Evolutionary conservation across 1,140 invertebrate genomes (phyloP).

Genomic region (Zaprionus taronus): DNA sequence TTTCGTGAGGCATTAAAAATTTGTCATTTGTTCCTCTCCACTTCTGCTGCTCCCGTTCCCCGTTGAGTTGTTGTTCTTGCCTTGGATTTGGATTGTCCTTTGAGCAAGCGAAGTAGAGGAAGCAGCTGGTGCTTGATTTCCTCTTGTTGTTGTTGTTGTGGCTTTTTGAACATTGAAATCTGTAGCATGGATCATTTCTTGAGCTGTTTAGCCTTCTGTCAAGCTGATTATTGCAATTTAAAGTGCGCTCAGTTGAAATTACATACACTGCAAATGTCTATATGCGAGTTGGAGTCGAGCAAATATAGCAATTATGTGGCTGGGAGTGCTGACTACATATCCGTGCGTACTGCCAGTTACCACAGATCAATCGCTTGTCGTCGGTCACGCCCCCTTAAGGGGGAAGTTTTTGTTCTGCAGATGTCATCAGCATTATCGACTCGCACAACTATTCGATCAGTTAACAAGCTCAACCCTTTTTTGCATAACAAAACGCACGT

Average conservation of each 20-base stretch:
- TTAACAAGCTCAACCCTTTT: slow-evolving; percentile 24
- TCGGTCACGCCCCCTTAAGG: too few relatives aligned
- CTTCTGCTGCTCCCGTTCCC: neutral
- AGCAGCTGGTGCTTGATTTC: slow-evolving; percentile 61
- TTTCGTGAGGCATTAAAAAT: slow-evolving; percentile 81
- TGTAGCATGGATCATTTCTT: slow-evolving; percentile 33
- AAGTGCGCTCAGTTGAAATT: neutral
- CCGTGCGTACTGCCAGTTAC: neutral
- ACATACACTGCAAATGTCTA: neutral
- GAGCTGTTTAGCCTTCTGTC: slow-evolving; percentile 16
- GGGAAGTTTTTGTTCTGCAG: slow-evolving; percentile 10
- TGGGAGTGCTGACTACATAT: neutral
- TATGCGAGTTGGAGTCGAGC: neutral
- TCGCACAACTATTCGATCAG: slow-evolving; percentile 27
- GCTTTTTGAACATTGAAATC: slow-evolving; percentile 34
- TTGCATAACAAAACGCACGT: slow-evolving; percentile 33
- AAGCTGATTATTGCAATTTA: slow-evolving; percentile 18
- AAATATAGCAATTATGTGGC: slow-evolving; percentile 6
- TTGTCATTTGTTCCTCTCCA: slow-evolving; percentile 66
- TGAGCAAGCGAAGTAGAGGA: slow-evolving; percentile 37
- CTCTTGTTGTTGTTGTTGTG: slow-evolving; percentile 8
- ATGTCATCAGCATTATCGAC: slow-evolving; percentile 28
- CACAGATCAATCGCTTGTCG: slow-evolving; percentile 8
- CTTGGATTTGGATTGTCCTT: slow-evolving; percentile 8
- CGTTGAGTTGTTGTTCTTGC: slow-evolving; percentile 32